Evolutionary conservation across 2,113 vertebrate genomes (phyloP).

Genomic region (Indicator maculatus): DNA sequence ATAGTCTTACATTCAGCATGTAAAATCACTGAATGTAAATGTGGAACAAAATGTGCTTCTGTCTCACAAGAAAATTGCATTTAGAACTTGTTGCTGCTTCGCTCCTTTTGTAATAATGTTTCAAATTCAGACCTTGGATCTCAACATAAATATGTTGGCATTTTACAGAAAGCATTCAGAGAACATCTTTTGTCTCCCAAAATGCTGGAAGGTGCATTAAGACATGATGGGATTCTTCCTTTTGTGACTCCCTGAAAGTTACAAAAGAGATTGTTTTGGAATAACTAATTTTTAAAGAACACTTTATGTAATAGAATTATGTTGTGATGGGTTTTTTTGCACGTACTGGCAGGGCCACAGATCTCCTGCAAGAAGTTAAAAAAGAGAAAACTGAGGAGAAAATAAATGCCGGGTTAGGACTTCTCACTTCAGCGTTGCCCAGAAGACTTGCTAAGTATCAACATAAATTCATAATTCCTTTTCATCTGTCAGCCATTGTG

Average conservation of each 20-base stretch:
- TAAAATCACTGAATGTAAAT: slow-evolving; percentile 56
- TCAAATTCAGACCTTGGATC: slow-evolving; percentile 41
- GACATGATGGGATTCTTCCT: not conserved
- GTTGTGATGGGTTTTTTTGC: not conserved
- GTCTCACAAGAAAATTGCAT: slow-evolving; percentile 53
- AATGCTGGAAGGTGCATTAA: slow-evolving; percentile 17
- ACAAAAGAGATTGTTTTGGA: slow-evolving; percentile 1
- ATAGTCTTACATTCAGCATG: slow-evolving; percentile 45
- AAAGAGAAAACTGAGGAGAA: not conserved
- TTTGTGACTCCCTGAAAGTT: not conserved
- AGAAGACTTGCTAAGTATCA: not conserved
- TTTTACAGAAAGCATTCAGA: slow-evolving; percentile 53
- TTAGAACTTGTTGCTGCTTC: slow-evolving; percentile 39
- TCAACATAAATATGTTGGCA: slow-evolving; percentile 50
- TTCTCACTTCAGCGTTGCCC: not conserved
- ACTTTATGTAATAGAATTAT: not conserved
- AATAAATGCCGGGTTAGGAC: not conserved
- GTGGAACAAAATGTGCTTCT: slow-evolving; percentile 47
- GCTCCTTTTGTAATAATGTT: slow-evolving; percentile 49
- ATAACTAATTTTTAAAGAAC: not conserved
- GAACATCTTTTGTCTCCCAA: slow-evolving; percentile 40
- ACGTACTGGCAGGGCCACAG: not conserved
- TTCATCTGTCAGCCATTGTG: not conserved
- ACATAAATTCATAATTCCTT: not conserved
- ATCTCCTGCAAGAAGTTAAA: not conserved